Base-by-base conservation (phyloP, 2,113 vertebrate species). In the Ophthalmolycus amberensis region DNA sequence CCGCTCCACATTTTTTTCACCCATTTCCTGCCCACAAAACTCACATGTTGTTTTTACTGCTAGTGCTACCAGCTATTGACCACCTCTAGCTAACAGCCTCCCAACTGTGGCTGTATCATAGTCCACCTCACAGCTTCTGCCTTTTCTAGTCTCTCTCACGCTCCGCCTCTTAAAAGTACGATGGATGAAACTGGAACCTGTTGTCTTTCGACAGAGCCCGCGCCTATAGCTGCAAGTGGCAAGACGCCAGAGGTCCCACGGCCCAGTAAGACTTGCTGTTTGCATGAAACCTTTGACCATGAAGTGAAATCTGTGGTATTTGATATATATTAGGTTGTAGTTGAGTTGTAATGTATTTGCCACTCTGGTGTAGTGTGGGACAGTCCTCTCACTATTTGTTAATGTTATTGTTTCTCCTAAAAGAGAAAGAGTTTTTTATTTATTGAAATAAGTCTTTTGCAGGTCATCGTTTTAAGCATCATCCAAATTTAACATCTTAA, bases 171-270 rank as follows among this genome's bases (percentile, higher is more conserved):
- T 77, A 58, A 52, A 83, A 76, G 56, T 72, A 74, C 71, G 66
- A 72, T 86, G 70, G 70, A 86, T 93, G 76, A 93, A 92, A 80
- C 65, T 88, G 89, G 85, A 90, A 88, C 88, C 62, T 95, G 90
- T 94, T 93, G 90, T 95, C 84, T 95, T 90, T 95, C 94, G 91
- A 85, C 95, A 95, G 95, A 74, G 84, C 86, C 92, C 62, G 91
- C 90, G 12, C 44, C 92, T 93, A 88, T 85, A 93, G 83, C 77
- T 74, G 59, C 89, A 77, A 90, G 65, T 90, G 91, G 77, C 90
- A 88, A 88, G 76, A 74, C 88, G 86, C 75, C 92, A 79, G 92
- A 91, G 90, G 85, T 92, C 86, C 88, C 90, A 81, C 72, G 89
- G 88, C 84, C 91, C 91, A 94, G 94, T 95, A 96, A 95, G 95